phyloP scores from a whole-genome alignment of 2,113 vertebrate genomes.

The Micronycteris hirsuta region DNA sequence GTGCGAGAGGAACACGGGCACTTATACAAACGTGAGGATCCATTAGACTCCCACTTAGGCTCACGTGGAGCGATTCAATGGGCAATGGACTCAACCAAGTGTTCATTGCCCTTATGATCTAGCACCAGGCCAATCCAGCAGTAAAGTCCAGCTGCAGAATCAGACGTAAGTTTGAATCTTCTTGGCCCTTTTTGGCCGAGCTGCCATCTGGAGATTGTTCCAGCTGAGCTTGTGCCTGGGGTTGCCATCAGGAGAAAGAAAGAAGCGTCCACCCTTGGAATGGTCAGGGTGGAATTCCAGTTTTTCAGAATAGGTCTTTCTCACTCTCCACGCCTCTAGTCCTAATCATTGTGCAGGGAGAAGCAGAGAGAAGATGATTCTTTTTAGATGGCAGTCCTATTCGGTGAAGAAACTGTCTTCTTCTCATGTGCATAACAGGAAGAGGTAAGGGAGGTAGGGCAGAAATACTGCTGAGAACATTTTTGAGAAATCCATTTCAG shows the following conservation, averaged over 20 bases:
- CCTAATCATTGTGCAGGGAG: not conserved
- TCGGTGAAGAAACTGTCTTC: not conserved
- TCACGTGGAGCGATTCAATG: not conserved
- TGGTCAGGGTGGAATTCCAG: not conserved
- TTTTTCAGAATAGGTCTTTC: not conserved
- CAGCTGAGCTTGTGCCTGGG: not conserved
- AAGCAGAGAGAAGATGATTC: not conserved
- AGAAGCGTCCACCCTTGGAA: not conserved
- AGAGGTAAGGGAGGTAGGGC: not conserved
- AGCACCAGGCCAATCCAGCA: not conserved
- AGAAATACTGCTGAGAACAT: not conserved
- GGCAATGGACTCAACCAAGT: not conserved
- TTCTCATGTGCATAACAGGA: not conserved
- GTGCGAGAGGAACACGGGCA: not conserved
- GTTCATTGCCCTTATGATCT: not conserved
- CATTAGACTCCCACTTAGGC: not conserved
- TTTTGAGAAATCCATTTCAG: not conserved
- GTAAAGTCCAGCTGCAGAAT: not conserved
- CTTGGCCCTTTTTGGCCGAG: not conserved
- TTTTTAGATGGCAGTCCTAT: not conserved
- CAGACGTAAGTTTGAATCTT: not conserved
- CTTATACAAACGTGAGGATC: not conserved
- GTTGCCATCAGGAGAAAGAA: not conserved
- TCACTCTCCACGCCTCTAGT: not conserved
- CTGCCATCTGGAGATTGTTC: not conserved